Percentiles rank a stretch among this genome's conserved stretches.
Conservation (phyloP, 2,113 vertebrate genomes). For the Melanerpes aurifrons region DNA sequence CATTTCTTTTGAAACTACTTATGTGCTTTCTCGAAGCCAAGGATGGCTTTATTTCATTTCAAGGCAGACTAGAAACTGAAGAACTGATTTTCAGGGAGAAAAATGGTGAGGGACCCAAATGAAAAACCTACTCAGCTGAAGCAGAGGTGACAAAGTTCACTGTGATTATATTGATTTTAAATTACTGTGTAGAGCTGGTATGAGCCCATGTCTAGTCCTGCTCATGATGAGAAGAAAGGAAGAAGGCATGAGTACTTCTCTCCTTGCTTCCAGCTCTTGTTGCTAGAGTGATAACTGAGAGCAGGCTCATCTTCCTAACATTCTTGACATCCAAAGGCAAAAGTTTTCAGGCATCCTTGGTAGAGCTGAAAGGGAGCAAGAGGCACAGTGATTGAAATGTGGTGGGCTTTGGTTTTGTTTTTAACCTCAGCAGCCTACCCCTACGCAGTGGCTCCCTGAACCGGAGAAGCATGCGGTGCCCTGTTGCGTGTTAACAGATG, state of each 20-base stretch:
- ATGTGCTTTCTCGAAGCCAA: background rate
- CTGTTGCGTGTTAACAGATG: background rate
- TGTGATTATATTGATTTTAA: slow-evolving; percentile 72
- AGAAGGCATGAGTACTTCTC: background rate
- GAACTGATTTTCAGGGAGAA: slow-evolving; percentile 56
- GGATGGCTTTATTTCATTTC: slow-evolving; percentile 61
- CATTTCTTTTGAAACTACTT: slow-evolving; percentile 32
- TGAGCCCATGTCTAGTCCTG: slow-evolving; percentile 19
- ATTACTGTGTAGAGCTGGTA: slow-evolving; percentile 49
- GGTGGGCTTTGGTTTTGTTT: background rate
- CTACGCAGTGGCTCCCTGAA: background rate
- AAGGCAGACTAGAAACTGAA: slow-evolving; percentile 53
- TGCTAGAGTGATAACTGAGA: background rate
- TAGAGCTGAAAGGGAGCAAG: slow-evolving; percentile 1
- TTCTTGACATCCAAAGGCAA: background rate
- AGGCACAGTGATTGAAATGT: background rate
- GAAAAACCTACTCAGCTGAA: slow-evolving; percentile 64
- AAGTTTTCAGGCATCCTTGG: background rate
- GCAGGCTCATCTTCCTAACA: background rate
- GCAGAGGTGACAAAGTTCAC: slow-evolving; percentile 67
- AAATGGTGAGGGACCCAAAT: slow-evolving; percentile 46
- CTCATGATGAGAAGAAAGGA: slow-evolving; percentile 22
- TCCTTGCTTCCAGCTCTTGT: background rate
- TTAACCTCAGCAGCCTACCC: background rate
- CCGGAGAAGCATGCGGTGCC: background rate